Percentiles rank a stretch among this genome's conserved stretches.
Conservation (phyloP, 2,113 vertebrate species). For the Aspiorhynchus laticeps region DNA sequence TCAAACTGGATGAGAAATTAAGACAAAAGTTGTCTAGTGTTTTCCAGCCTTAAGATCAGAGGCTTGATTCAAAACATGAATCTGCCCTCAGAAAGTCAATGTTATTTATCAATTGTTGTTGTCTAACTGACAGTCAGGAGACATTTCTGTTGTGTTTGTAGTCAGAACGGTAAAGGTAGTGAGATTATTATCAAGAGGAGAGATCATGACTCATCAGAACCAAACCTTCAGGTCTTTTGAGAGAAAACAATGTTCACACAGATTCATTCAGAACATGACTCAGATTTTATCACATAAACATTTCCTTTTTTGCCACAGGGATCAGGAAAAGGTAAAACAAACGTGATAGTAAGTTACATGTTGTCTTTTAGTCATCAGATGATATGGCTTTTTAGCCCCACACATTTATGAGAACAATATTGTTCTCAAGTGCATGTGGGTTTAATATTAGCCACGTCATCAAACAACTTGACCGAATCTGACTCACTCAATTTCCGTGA, state of each 20-base stretch:
- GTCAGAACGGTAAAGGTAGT: not conserved
- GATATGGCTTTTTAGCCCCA: not conserved
- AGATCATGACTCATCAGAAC: constrained; percentile 17
- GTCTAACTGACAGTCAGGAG: not conserved
- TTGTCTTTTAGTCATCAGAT: not conserved
- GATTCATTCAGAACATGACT: not conserved
- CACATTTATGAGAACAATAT: not conserved
- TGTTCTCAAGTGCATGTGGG: not conserved
- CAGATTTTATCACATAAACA: constrained; percentile 18
- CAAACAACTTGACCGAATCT: not conserved
- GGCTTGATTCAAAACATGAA: not conserved
- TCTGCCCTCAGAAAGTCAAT: not conserved
- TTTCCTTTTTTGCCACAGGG: not conserved
- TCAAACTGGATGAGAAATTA: not conserved
- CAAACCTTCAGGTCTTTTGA: not conserved
- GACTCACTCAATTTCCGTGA: not conserved
- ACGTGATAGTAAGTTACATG: not conserved
- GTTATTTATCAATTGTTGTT: not conserved
- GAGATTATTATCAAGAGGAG: not conserved
- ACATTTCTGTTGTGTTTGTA: not conserved
- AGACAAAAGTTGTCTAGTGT: not conserved
- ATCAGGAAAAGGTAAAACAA: not conserved
- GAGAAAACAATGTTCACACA: not conserved
- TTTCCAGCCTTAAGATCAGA: not conserved
- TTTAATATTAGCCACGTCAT: not conserved